A percentile compares a stretch with the other conserved stretches of the same genome.
Evolutionary conservation across 1,140 invertebrate species (phyloP).

Genomic region (Nomia melanderi): DNA sequence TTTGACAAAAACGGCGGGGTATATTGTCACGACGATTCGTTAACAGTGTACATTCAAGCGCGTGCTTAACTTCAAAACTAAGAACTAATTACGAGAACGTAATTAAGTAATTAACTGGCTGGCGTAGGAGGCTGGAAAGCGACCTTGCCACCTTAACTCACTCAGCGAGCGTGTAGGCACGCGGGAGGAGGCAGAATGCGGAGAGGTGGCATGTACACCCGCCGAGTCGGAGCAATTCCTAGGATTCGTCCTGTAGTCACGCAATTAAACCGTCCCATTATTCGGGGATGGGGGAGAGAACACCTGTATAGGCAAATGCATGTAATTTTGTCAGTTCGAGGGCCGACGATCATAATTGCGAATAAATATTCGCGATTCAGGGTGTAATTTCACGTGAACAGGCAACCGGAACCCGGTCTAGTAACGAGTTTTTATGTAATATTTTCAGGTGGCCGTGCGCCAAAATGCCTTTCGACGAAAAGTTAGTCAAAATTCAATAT

Average conservation of each 20-base stretch:
- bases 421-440: not conserved
- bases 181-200: not conserved
- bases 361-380: constrained; percentile 45
- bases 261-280: constrained; percentile 58
- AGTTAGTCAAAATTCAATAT: no score
- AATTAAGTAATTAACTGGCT: constrained; percentile 76
- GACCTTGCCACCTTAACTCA: constrained; percentile 50
- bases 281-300: constrained; percentile 19
- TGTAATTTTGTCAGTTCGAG: constrained; percentile 40
- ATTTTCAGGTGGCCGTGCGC: constrained; percentile 24
- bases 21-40: constrained; percentile 61
- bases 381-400: constrained; percentile 23
- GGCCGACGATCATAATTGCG: constrained; percentile 39
- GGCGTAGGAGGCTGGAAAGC: constrained; percentile 53
- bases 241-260: constrained; percentile 55
- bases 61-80: constrained; percentile 53
- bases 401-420: not conserved
- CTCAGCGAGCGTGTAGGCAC: not conserved
- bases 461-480: no score
- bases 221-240: constrained; percentile 48
- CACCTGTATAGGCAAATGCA: constrained; percentile 29
- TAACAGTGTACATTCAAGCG: constrained; percentile 58
- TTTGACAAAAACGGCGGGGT: constrained; percentile 9
- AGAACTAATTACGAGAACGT: constrained; percentile 71
- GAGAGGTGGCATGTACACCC: not conserved